These are phyloP conservation scores for Linnaemya tessellans DNA, from an alignment of 2,888 invertebrate genomes.

Conservation along the genomic window DNA sequence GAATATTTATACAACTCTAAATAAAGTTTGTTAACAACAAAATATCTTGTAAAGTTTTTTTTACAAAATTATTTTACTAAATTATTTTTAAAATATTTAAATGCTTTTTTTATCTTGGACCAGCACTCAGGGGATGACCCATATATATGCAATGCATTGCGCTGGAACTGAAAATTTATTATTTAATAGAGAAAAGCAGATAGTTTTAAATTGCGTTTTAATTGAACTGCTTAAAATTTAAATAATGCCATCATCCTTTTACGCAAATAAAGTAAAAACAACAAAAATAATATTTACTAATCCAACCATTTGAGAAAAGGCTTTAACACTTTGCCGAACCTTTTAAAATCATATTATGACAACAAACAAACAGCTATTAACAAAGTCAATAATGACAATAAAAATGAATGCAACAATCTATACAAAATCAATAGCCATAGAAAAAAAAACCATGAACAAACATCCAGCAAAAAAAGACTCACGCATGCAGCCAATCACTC, in stretches of 20 bases:
- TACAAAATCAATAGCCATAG: not conserved
- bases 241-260: slow-evolving; percentile 35
- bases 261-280: slow-evolving; percentile 11
- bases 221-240: slow-evolving; percentile 38
- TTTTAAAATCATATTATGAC: not conserved
- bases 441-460: not conserved
- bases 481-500: slow-evolving; percentile 24
- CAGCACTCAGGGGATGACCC: no score
- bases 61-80: not conserved
- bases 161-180: no score
- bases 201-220: slow-evolving; percentile 33
- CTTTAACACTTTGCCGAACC: slow-evolving; percentile 31
- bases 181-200: not conserved
- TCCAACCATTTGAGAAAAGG: slow-evolving; percentile 8
- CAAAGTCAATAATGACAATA: slow-evolving; percentile 40
- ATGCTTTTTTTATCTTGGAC: no score
- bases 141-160: no score
- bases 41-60: no score
- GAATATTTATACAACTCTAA: no score
- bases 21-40: no score
- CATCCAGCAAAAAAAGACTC: not conserved
- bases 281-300: slow-evolving; percentile 44
- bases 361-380: slow-evolving; percentile 42
- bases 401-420: slow-evolving; percentile 27
- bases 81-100: not conserved